Evolutionary conservation across 2,888 invertebrate species (phyloP).

Genomic region (Pristionchus exspectatus): DNA sequence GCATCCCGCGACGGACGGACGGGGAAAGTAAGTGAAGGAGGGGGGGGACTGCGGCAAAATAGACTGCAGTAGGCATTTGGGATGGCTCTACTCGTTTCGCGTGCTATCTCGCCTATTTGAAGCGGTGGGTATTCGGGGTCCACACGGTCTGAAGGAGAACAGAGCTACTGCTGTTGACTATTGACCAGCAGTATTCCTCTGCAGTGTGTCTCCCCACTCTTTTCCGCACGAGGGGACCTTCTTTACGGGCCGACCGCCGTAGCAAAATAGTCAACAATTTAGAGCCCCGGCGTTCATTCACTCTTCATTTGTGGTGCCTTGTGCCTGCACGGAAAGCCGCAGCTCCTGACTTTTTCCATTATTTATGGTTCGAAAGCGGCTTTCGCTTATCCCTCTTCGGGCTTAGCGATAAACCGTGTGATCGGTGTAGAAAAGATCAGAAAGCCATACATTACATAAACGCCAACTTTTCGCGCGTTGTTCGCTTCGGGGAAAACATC

Average conservation of each 20-base stretch:
- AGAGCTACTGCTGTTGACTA: neutral
- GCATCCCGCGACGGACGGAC: neutral
- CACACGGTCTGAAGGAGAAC: too few species aligned
- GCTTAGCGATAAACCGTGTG: too few species aligned
- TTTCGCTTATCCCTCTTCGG: too few species aligned
- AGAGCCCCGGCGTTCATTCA: neutral
- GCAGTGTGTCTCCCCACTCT: neutral
- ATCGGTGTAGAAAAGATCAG: too few species aligned
- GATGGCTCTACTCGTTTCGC: too few species aligned
- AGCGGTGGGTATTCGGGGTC: too few species aligned
- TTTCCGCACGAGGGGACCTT: slow-evolving; percentile 6
- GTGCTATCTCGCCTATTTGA: too few species aligned
- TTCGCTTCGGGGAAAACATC: too few species aligned
- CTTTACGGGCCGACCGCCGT: neutral
- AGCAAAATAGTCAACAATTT: slow-evolving; percentile 7
- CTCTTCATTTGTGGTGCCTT: neutral
- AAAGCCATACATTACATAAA: too few species aligned
- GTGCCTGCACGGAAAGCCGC: neutral
- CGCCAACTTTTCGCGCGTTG: too few species aligned
- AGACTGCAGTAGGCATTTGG: neutral
- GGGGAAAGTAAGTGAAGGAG: neutral
- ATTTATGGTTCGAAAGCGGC: too few species aligned
- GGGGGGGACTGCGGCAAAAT: neutral
- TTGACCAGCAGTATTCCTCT: neutral
- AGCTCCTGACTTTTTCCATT: neutral